Conservation (phyloP, 2,797 vertebrate species). For the Eurystomus glaucurus region DNA sequence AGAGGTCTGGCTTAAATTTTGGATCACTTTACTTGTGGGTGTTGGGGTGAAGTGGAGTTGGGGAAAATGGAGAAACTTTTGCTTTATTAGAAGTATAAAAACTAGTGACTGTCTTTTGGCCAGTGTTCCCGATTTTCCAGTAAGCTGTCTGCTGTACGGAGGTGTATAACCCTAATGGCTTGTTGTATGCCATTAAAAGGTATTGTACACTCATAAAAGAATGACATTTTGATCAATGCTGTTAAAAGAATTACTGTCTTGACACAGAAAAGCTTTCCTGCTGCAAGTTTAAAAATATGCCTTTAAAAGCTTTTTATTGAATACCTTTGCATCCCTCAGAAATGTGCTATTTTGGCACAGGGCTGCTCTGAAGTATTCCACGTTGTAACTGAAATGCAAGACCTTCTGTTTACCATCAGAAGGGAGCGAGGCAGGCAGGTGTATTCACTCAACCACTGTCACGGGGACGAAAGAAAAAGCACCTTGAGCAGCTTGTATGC, state of each 20-base stretch:
- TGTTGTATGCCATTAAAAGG: slow-evolving; percentile 93
- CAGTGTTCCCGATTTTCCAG: slow-evolving; percentile 84
- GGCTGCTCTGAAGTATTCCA: slow-evolving; percentile 80
- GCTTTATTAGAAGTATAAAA: slow-evolving; percentile 73
- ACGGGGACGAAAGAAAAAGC: slow-evolving; percentile 61
- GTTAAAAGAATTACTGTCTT: slow-evolving; percentile 96
- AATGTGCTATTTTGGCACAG: slow-evolving; percentile 89
- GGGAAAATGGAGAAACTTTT: not conserved
- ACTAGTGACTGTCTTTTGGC: slow-evolving; percentile 80
- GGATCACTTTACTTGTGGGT: slow-evolving; percentile 53
- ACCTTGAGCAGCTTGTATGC: slow-evolving; percentile 47
- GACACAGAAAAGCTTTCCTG: slow-evolving; percentile 98
- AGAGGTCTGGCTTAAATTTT: slow-evolving; percentile 52
- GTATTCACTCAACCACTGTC: slow-evolving; percentile 73
- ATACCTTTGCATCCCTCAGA: slow-evolving; percentile 92
- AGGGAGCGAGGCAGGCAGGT: slow-evolving; percentile 61
- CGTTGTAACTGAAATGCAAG: slow-evolving; percentile 79
- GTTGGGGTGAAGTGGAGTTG: slow-evolving; percentile 57
- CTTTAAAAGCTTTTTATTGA: slow-evolving; percentile 95
- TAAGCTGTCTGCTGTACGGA: slow-evolving; percentile 84
- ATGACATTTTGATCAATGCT: slow-evolving; percentile 97
- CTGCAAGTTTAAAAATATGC: slow-evolving; percentile 91
- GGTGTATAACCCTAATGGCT: slow-evolving; percentile 91
- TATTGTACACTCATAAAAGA: slow-evolving; percentile 94
- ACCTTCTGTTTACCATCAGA: slow-evolving; percentile 78